phyloP scores from a whole-genome alignment of 2,113 vertebrate species.

The Lepidiolamprologus cunningtoni region DNA sequence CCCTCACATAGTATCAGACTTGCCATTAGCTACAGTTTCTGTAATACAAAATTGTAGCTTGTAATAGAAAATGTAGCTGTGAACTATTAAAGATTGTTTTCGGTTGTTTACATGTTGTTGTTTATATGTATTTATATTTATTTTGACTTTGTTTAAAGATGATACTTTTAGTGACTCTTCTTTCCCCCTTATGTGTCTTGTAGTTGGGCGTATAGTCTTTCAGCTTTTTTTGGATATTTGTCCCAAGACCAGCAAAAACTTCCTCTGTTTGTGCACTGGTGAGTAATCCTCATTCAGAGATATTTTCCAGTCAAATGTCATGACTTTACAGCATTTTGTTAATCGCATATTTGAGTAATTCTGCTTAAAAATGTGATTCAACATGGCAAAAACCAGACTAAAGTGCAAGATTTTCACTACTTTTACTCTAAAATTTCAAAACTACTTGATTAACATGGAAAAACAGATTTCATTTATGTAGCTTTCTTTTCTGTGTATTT shows the following conservation, averaged over 20 bases:
- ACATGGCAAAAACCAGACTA: background rate
- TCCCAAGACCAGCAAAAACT: slow-evolving; percentile 98
- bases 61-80: background rate
- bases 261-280: slow-evolving; percentile 96
- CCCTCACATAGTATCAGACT: background rate
- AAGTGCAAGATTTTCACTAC: background rate
- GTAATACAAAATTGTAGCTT: background rate
- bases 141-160: background rate
- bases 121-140: background rate
- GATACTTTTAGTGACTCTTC: background rate
- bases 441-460: background rate
- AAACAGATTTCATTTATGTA: background rate
- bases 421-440: background rate
- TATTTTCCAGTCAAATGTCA: background rate
- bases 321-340: background rate
- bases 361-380: background rate
- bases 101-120: background rate
- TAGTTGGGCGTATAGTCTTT: slow-evolving; percentile 97
- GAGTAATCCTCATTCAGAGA: slow-evolving; percentile 28
- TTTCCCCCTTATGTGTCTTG: slow-evolving; percentile 5
- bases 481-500: background rate
- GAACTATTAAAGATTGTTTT: background rate
- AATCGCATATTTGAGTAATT: background rate
- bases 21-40: background rate
- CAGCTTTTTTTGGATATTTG: slow-evolving; percentile 96